A percentile compares a stretch with the other conserved stretches of the same genome.
Evolutionary conservation across 2,888 invertebrate species (phyloP).

Genomic region (Xestia sexstrigata): DNA sequence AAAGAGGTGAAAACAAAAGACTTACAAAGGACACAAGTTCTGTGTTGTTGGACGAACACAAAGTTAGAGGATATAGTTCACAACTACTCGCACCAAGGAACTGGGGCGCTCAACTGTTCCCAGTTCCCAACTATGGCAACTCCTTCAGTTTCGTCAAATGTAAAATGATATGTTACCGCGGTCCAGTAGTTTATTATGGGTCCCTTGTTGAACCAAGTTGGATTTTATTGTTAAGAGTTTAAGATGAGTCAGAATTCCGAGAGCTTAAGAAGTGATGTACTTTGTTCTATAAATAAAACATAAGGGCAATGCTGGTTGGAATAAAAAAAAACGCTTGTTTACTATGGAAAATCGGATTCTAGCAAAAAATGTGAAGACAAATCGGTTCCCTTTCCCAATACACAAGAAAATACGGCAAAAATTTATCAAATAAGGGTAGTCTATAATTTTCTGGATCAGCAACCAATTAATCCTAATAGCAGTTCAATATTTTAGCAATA

Average conservation of each 20-base stretch:
- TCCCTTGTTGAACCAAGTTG: not conserved
- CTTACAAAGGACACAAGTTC: constrained; percentile 22
- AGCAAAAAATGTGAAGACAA: not conserved
- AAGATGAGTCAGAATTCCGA: not conserved
- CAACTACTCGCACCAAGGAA: constrained; percentile 51
- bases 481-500: not conserved
- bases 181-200: not conserved
- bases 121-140: constrained; percentile 25
- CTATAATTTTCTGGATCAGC: not conserved
- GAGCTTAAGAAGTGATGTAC: not conserved
- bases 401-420: not conserved
- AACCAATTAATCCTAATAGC: constrained; percentile 8
- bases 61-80: constrained; percentile 48
- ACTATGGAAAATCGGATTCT: not conserved
- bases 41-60: constrained; percentile 38
- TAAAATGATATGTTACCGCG: constrained; percentile 29
- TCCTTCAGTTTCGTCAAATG: constrained; percentile 38
- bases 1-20: constrained; percentile 32
- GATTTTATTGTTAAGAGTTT: not conserved
- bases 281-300: not conserved
- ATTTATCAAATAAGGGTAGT: not conserved
- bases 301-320: too few relatives aligned
- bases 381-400: not conserved
- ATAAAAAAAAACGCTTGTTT: not conserved
- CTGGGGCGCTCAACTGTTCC: constrained; percentile 61